Conservation (phyloP, 2,797 vertebrate genomes). For the Glyptemys insculpta region DNA sequence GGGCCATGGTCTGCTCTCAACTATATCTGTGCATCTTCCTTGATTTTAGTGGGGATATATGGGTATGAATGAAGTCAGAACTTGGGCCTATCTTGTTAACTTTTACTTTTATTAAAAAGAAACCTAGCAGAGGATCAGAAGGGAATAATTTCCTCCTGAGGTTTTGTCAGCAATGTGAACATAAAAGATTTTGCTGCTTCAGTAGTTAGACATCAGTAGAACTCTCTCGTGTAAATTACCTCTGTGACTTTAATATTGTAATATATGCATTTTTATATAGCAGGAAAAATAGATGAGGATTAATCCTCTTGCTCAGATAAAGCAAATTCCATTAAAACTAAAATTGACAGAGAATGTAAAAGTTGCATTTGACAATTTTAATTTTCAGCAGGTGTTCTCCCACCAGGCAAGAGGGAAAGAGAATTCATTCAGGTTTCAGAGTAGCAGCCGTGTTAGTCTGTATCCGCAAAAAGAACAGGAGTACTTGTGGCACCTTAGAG, state of each 20-base stretch:
- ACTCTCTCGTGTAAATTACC: background rate
- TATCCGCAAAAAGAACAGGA: too few species aligned
- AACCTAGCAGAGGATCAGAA: background rate
- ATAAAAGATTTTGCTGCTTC: conserved; percentile 13
- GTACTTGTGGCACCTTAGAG: too few species aligned
- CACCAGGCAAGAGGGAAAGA: background rate
- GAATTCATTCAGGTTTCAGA: background rate
- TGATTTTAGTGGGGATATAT: background rate
- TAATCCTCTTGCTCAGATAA: background rate
- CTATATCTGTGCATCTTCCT: background rate
- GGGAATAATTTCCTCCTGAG: background rate
- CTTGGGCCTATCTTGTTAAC: rapidly evolving
- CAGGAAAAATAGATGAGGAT: background rate
- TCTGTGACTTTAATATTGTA: conserved; percentile 7
- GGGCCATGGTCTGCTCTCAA: background rate
- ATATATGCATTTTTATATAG: background rate
- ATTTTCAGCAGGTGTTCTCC: background rate
- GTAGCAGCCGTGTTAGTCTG: too few species aligned
- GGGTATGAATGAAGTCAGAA: background rate
- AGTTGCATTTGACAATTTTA: background rate
- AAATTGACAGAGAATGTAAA: background rate
- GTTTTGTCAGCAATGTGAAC: background rate
- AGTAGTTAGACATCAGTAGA: conserved; percentile 16
- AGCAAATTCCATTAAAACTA: background rate
- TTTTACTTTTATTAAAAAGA: conserved; percentile 7